A percentile compares a stretch with the other conserved stretches of the same genome.
These are phyloP conservation scores for Coelogynopora nodosa DNA, from an alignment of 2,888 invertebrate genomes.

Conservation along the genomic window DNA sequence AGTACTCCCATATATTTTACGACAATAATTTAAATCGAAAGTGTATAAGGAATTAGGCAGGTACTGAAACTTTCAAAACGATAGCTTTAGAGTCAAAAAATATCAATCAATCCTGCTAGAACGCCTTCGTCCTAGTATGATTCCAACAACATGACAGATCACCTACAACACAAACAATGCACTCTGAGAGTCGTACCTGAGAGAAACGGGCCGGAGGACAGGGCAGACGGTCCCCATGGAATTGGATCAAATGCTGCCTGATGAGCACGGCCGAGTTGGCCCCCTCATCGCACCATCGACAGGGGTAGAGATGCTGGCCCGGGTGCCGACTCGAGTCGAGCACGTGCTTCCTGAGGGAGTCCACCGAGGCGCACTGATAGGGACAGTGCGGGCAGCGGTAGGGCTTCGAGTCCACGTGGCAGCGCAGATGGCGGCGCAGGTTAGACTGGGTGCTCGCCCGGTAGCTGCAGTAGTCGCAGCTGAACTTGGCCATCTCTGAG, in stretches of 20 bases:
- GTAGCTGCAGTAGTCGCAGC: slow-evolving; percentile 45
- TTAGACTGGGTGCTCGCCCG: slow-evolving; percentile 39
- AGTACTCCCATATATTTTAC: no score
- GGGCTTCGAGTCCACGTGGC: slow-evolving; percentile 40
- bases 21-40: no score
- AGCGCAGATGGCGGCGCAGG: slow-evolving; percentile 41
- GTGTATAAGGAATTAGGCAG: no score
- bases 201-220: background rate
- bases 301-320: slow-evolving; percentile 37
- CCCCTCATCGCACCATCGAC: slow-evolving; percentile 16
- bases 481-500: background rate
- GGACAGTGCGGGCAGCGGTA: slow-evolving; percentile 44
- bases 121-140: no score
- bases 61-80: no score
- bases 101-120: no score
- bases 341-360: slow-evolving; percentile 42
- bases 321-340: slow-evolving; percentile 38
- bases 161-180: no score
- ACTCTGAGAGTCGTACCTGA: no score
- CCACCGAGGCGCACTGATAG: slow-evolving; percentile 7
- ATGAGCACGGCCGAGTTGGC: background rate
- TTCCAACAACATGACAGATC: no score
- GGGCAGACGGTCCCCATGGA: background rate
- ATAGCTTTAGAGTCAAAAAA: no score
- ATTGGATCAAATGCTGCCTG: background rate